Conservation (phyloP, 1,140 invertebrate genomes). For the Sitobion miscanthi region DNA sequence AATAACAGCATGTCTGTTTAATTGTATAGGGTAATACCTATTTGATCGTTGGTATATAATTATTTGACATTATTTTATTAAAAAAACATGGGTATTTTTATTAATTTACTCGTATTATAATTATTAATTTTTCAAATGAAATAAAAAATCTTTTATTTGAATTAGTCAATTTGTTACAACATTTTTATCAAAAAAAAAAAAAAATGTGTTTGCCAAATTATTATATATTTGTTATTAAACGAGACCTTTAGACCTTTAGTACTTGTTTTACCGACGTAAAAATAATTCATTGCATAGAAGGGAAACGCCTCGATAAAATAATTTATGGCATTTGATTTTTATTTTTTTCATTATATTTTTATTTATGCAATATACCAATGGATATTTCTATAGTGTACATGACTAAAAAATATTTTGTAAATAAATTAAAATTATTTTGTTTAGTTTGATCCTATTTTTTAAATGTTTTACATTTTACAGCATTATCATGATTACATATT, state of each 20-base stretch:
- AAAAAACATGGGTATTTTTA: no score
- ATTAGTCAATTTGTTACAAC: no score
- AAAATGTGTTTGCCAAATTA: not conserved
- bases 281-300: not conserved
- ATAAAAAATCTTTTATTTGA: no score
- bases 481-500: not conserved
- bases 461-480: no score
- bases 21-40: no score
- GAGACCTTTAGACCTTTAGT: not conserved
- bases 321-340: not conserved
- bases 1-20: no score
- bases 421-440: not conserved
- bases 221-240: not conserved
- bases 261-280: not conserved
- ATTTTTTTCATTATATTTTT: not conserved
- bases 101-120: no score
- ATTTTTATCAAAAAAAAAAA: not conserved
- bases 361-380: not conserved
- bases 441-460: not conserved
- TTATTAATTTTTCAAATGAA: no score
- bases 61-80: no score
- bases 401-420: not conserved
- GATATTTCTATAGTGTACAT: not conserved
- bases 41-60: no score
- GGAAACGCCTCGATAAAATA: constrained; percentile 12